Evolutionary conservation across 2,113 vertebrate species (phyloP).

Genomic region (Ivindomyrus marchei): DNA sequence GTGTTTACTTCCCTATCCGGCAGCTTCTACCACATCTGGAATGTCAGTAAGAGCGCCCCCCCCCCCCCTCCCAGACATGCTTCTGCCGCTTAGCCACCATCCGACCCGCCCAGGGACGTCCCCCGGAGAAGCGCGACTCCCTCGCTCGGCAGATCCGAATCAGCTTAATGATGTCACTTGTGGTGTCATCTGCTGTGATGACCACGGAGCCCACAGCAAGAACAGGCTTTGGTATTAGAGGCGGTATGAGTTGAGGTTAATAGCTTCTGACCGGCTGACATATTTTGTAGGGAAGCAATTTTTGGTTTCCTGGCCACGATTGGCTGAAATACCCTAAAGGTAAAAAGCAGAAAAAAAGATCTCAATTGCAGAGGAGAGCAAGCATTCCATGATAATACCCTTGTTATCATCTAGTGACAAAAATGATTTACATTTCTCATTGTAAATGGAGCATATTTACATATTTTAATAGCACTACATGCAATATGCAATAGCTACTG

Average conservation of each 20-base stretch:
- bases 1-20: background rate
- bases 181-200: background rate
- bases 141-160: background rate
- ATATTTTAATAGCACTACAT: background rate
- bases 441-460: background rate
- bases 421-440: constrained; percentile 8
- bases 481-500: background rate
- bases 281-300: background rate
- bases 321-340: background rate
- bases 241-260: background rate
- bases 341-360: background rate
- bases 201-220: background rate
- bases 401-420: background rate
- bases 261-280: background rate
- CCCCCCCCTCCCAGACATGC: background rate
- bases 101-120: background rate
- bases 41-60: background rate
- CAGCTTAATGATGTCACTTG: background rate
- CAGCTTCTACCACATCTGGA: background rate
- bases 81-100: background rate
- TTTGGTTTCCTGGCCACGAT: background rate
- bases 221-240: background rate
- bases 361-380: background rate
- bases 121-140: background rate
- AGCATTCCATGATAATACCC: background rate